Evolutionary conservation across 2,888 invertebrate species (phyloP).

Genomic region (Saturnia pavonia): DNA sequence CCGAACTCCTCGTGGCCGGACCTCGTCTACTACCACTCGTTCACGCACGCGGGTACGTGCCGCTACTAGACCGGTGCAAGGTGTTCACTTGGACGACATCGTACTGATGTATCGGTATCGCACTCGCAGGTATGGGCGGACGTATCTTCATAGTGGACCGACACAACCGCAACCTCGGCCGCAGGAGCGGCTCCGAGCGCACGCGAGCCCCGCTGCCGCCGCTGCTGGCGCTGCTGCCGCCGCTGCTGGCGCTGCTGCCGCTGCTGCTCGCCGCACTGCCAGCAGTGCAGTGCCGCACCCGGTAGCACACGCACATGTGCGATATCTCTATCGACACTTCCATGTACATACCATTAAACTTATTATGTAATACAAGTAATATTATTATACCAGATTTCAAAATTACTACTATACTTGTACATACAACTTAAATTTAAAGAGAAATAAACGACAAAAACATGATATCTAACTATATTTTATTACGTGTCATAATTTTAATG

Average conservation of each 20-base stretch:
- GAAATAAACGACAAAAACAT: no score
- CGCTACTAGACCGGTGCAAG: no score
- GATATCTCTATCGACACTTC: background rate
- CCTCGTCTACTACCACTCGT: slow-evolving; percentile 95
- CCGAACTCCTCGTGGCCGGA: slow-evolving; percentile 97
- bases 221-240: slow-evolving; percentile 11
- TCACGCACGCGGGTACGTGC: slow-evolving; percentile 88
- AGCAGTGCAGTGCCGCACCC: background rate
- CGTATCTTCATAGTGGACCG: slow-evolving; percentile 95
- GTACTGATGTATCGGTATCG: background rate
- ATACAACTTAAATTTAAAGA: no score
- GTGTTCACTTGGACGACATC: background rate
- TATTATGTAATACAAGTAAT: no score
- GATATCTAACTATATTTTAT: no score
- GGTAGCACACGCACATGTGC: background rate
- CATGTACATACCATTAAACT: background rate
- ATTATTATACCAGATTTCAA: no score
- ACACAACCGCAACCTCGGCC: slow-evolving; percentile 73
- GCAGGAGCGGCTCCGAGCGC: slow-evolving; percentile 26
- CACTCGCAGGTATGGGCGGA: slow-evolving; percentile 92
- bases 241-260: background rate
- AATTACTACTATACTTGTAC: no score
- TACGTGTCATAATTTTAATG: no score
- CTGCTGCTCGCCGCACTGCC: slow-evolving; percentile 5
- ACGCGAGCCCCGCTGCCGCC: slow-evolving; percentile 12